Conservation (phyloP, 2,888 invertebrate genomes). For the Drosophila paramelanica region DNA sequence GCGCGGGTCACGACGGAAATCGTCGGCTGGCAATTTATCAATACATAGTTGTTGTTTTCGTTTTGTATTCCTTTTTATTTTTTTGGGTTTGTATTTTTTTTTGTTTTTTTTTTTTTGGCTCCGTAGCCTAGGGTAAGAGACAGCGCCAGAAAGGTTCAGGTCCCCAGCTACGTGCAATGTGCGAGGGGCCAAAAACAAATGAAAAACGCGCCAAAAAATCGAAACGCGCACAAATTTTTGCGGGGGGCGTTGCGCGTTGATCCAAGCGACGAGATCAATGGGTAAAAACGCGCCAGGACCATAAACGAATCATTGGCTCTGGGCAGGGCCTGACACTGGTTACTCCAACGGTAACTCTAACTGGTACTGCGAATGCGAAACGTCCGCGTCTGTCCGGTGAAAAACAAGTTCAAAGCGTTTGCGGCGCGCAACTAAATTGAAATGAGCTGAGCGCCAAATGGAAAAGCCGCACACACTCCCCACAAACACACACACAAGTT, state of each 20-base stretch:
- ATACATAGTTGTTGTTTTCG: conserved; percentile 71
- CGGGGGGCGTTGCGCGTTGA: conserved; percentile 52
- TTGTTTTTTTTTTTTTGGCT: conserved; percentile 12
- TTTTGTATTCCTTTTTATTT: conserved; percentile 11
- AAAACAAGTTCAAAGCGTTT: conserved; percentile 82
- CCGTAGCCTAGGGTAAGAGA: conserved; percentile 56
- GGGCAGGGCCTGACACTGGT: conserved; percentile 50
- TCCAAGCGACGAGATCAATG: conserved; percentile 62
- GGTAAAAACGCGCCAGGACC: conserved; percentile 49
- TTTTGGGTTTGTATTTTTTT: conserved; percentile 22
- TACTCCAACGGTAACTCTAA: conserved; percentile 8
- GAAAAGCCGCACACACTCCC: conserved; percentile 65
- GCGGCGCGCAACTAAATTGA: conserved; percentile 82
- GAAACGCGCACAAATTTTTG: conserved; percentile 71
- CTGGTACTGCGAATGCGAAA: conserved; percentile 28
- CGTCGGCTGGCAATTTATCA: conserved; percentile 83
- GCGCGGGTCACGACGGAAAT: conserved; percentile 84
- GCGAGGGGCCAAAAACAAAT: conserved; percentile 56
- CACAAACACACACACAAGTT: conserved; percentile 19
- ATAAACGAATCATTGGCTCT: conserved; percentile 36
- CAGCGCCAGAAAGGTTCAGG: conserved; percentile 61
- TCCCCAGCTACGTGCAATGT: conserved; percentile 56
- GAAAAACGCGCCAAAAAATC: conserved; percentile 77
- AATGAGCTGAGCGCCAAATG: conserved; percentile 71
- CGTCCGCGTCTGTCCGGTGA: conserved; percentile 52